Conservation (phyloP, 2,888 invertebrate species). For the Drosophila rellima region DNA sequence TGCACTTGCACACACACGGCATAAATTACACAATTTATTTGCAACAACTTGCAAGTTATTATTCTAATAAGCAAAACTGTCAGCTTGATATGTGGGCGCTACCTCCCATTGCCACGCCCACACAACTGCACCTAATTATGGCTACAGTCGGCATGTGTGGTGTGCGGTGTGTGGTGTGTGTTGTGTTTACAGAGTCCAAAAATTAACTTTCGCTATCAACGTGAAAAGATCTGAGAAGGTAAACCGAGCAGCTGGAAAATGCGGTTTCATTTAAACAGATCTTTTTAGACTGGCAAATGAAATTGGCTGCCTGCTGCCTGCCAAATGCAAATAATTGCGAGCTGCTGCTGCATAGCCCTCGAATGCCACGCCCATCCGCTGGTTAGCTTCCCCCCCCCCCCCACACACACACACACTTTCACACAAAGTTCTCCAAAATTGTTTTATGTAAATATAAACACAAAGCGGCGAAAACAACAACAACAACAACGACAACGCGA, state of each 20-base stretch:
- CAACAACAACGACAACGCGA: conserved; percentile 14
- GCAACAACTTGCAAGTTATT: conserved; percentile 43
- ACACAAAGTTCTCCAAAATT: conserved; percentile 71
- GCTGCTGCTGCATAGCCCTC: conserved; percentile 9
- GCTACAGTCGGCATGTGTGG: conserved; percentile 6
- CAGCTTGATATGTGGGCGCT: conserved; percentile 8
- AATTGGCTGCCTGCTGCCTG: conserved; percentile 44
- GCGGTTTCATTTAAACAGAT: conserved; percentile 32
- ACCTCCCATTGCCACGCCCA: conserved; percentile 13
- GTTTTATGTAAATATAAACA: conserved; percentile 79
- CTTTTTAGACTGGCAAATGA: conserved; percentile 50
- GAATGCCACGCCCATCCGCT: conserved; percentile 41
- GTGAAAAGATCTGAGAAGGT: conserved; percentile 46
- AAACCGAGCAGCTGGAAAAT: conserved; percentile 24
- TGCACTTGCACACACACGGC: conserved; percentile 6
- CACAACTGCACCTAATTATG: conserved; percentile 31
- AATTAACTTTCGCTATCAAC: conserved; percentile 35
- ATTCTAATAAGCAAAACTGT: conserved; percentile 42
- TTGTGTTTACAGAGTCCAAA: conserved; percentile 33
- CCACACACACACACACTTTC: too few relatives aligned
- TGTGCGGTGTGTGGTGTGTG: conserved; percentile 7
- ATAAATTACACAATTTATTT: conserved; percentile 44
- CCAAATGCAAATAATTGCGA: conserved; percentile 73
- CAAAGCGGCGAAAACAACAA: conserved; percentile 44
- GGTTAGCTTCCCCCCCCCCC: conserved; percentile 35